Conservation (phyloP, 2,797 vertebrate species). For the Eulemur rubriventer region DNA sequence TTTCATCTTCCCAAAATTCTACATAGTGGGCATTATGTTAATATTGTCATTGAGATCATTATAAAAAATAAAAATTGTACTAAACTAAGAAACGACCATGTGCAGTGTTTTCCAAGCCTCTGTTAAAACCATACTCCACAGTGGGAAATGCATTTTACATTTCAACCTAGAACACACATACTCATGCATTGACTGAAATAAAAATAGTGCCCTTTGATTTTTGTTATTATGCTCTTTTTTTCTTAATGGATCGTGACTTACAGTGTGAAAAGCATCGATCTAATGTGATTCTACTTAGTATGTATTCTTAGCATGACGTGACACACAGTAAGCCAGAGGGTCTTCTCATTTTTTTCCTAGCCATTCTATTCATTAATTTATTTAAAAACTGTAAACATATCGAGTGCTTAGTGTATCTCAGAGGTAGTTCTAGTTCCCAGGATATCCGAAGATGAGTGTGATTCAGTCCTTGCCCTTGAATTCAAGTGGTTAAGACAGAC, state of each 20-base stretch:
- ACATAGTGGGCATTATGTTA: not conserved
- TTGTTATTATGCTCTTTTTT: slow-evolving; percentile 9
- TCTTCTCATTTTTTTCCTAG: not conserved
- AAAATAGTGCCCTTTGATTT: not conserved
- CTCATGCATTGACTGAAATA: not conserved
- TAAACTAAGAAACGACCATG: not conserved
- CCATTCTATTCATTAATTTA: not conserved
- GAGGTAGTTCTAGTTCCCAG: not conserved
- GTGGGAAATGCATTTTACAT: not conserved
- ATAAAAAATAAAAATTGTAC: not conserved
- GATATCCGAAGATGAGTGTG: not conserved
- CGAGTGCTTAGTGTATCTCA: not conserved
- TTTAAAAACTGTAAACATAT: not conserved
- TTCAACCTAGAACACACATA: not conserved
- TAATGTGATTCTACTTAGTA: not conserved
- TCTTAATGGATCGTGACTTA: not conserved
- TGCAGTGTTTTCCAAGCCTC: not conserved
- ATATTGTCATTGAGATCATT: not conserved
- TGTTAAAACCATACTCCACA: not conserved
- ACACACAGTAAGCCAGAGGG: not conserved
- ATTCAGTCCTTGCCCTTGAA: not conserved
- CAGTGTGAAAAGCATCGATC: not conserved
- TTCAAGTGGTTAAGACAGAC: not conserved
- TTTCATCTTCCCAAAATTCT: not conserved
- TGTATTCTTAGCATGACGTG: not conserved